Base-by-base conservation (phyloP, 2,113 vertebrate species). In the Larimichthys polyactis region DNA sequence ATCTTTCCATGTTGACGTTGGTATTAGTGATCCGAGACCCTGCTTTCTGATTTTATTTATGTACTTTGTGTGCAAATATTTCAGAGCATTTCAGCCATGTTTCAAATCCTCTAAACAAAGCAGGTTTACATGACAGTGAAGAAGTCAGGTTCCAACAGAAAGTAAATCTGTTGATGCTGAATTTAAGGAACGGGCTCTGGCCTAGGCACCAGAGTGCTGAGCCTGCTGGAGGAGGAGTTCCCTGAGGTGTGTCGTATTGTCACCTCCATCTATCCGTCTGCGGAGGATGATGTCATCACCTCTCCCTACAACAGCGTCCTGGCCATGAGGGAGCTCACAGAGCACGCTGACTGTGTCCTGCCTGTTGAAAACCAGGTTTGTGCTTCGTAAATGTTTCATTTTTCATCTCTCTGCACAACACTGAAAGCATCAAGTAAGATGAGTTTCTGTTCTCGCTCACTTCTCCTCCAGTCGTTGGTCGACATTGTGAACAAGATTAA, bases 241-340 rank as follows among this genome's bases (percentile, higher is more conserved):
- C 97, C 98, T 16, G 97, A 98, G 80, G 97, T 98, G 5, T 97
- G 96, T 81, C 95, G 97, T 84, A 96, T 99, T 22, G 97, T 99
- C 65, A 97, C 97, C 44, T 96, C 97, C 5, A 83, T 99, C 82
- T 99, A 96, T 90, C 98, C 98, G 1, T 99, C 97, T 16, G 90
- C 91, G 19, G 98, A 99, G 76, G 98, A 99, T 69, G 98, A 99
- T 81, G 98, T 99, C 80, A 94, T 99, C 90, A 99, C 97, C 5
- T 99, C 98, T 51, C 98, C 98, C 0, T 99, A 99, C 84, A 99
- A 99, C 94, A 99, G 96, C 57, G 92, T 98, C 20, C 95, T 99
- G 89, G 97, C 98, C 81, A 98, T 98, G 97, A 97, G 94, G 66
- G 97, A 98, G 83, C 97, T 99, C 24, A 98, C 95, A 4, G 97